Conservation (phyloP, 1,140 invertebrate species). For the Drosophila bocki region DNA sequence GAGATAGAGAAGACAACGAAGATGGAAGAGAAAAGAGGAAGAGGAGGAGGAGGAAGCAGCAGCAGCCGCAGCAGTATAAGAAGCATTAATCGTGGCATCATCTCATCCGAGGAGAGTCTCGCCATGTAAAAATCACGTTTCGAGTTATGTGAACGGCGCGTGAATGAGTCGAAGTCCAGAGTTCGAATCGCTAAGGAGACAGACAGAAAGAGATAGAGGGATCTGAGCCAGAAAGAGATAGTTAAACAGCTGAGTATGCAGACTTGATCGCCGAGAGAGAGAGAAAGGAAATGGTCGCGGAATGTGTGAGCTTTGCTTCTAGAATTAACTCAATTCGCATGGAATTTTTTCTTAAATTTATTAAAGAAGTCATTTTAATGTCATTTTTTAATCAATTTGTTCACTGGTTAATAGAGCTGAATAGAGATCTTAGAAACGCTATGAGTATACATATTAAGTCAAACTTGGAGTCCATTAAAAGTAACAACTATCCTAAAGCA, state of each 20-base stretch:
- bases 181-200: conserved; percentile 26
- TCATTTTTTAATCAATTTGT: no score
- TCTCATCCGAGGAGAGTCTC: conserved; percentile 35
- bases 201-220: not conserved
- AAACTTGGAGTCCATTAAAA: not conserved
- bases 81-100: conserved; percentile 49
- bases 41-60: conserved; percentile 36
- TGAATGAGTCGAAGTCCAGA: conserved; percentile 64
- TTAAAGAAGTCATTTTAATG: not conserved
- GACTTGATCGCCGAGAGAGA: conserved; percentile 11
- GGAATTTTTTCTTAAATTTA: conserved; percentile 15
- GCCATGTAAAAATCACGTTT: conserved; percentile 75
- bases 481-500: not conserved
- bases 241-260: conserved; percentile 28
- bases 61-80: conserved; percentile 24
- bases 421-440: no score
- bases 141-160: conserved; percentile 75
- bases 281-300: conserved; percentile 19
- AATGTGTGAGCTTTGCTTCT: conserved; percentile 25
- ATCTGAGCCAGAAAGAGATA: conserved; percentile 5
- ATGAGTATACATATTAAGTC: no score
- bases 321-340: conserved; percentile 20
- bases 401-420: no score
- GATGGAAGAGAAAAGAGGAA: conserved; percentile 19
- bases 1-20: conserved; percentile 42